Base-by-base conservation (phyloP, 2,113 vertebrate species). In the Promerops cafer region DNA sequence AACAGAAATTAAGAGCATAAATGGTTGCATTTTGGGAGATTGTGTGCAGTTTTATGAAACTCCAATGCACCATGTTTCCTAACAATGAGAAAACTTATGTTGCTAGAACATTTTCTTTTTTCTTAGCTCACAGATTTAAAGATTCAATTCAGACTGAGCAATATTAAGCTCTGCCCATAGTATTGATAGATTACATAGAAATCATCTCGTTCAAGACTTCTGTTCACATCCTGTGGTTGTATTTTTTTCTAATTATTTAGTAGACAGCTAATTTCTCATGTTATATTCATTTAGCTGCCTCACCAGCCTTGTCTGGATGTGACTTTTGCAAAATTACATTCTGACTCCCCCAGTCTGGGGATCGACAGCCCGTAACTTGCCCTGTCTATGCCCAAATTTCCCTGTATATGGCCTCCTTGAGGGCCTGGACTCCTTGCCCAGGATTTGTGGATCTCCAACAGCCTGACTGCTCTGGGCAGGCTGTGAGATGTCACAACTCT, bases 311-410 rank as follows among this genome's bases (percentile, higher is more conserved):
- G 22, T 31, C 24, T 37, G 69, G 22, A 44, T 23, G 11, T 39
- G 54, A 52, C n/a, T 83, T 60, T 16, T 81, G 13, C 39, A 74
- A 83, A 86, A 76, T 27, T 17, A 10, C 30, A 8, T 63, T 71
- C 47, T 17, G 3, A 20, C 77, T 80, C 23, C 22, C 13, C 19
- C 18, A 77, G 22, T 26, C 5, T 21, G n/a, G 19, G 11, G 7
- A 39, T 12, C 0, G 0, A 40, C 21, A 72, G 7, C 22, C 45
- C 1, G 0, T 23, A 37, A 45, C 22, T 39, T 56, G 23, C 6
- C 22, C 9, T 49, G 1, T 15, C 19, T 37, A 16, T 5, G 3
- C 22, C 21, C 33, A 42, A 5, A 9, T 70, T 57, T 52, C 68
- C 42, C 39, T 54, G 11, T 8, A 6, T 3, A 6, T 5, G 23